These are phyloP conservation scores for Brachypalpus laphriformis DNA, from an alignment of 2,888 invertebrate species.

Conservation along the genomic window DNA sequence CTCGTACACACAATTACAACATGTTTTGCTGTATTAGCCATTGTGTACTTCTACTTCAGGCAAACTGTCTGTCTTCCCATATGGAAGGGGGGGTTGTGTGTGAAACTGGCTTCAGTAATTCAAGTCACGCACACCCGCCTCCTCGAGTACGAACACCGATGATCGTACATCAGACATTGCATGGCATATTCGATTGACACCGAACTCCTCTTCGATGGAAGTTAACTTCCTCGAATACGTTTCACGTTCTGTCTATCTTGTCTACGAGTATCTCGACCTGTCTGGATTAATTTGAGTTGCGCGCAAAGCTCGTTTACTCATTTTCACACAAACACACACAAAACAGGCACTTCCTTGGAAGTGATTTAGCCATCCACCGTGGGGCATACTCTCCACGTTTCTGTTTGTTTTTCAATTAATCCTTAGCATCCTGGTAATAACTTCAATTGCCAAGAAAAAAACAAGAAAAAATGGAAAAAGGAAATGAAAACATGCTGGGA, in stretches of 20 bases:
- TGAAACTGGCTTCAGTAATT: constrained; percentile 32
- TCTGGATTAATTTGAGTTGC: constrained; percentile 8
- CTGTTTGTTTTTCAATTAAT: constrained; percentile 48
- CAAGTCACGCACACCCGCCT: constrained; percentile 67
- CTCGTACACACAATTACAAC: constrained; percentile 62
- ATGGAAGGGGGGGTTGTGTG: constrained; percentile 7
- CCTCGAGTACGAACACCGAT: constrained; percentile 12
- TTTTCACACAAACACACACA: constrained; percentile 13
- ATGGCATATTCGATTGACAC: constrained; percentile 72
- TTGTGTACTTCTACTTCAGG: constrained; percentile 23
- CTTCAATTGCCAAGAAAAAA: neutral
- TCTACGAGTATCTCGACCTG: neutral
- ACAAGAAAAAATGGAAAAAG: neutral
- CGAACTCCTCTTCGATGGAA: constrained; percentile 63
- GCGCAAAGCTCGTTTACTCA: constrained; percentile 32
- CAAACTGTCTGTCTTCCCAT: constrained; percentile 30
- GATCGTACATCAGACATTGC: constrained; percentile 57
- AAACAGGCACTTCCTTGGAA: neutral
- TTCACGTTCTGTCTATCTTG: constrained; percentile 23
- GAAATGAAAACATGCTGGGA: constrained; percentile 29
- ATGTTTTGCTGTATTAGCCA: constrained; percentile 44
- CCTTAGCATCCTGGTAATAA: constrained; percentile 42
- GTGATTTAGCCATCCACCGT: neutral
- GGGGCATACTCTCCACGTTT: neutral
- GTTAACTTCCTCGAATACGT: constrained; percentile 69